These are phyloP conservation scores for Megalopta genalis DNA, from an alignment of 1,140 invertebrate species.

Conservation along the genomic window DNA sequence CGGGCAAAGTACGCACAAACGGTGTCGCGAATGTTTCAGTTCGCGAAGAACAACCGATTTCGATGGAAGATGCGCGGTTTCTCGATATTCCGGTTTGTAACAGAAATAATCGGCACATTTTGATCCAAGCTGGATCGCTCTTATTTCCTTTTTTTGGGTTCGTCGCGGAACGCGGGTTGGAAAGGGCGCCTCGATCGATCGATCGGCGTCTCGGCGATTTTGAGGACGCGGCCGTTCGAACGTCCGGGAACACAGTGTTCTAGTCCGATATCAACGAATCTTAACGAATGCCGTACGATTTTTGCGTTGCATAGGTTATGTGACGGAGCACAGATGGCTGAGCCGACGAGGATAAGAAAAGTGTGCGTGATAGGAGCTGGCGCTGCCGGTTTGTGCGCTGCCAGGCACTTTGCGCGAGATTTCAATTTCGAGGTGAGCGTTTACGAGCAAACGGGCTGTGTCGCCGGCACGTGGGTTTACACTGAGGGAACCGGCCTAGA, in stretches of 20 bases:
- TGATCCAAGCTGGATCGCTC: no score
- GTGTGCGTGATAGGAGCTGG: slow-evolving; percentile 89
- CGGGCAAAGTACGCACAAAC: background rate
- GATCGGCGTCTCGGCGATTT: no score
- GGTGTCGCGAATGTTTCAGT: background rate
- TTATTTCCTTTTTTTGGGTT: no score
- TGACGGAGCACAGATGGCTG: slow-evolving; percentile 34
- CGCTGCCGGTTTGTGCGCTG: slow-evolving; percentile 87
- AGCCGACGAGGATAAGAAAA: slow-evolving; percentile 67
- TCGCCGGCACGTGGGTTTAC: slow-evolving; percentile 89
- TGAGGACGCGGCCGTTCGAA: no score
- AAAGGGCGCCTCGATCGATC: no score
- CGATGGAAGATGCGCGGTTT: background rate
- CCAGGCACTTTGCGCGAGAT: slow-evolving; percentile 80
- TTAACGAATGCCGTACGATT: background rate
- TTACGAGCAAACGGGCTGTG: slow-evolving; percentile 83
- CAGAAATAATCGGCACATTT: background rate
- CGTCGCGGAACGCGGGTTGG: no score
- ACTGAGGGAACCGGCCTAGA: slow-evolving; percentile 83
- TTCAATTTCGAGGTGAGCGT: slow-evolving; percentile 78
- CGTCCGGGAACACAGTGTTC: no score
- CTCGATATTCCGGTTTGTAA: background rate
- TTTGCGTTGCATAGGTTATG: slow-evolving; percentile 6
- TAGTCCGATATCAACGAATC: no score
- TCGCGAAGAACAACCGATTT: background rate